Evolutionary conservation across 2,888 invertebrate genomes (phyloP).

Genomic region (Bhutanitis thaidina): DNA sequence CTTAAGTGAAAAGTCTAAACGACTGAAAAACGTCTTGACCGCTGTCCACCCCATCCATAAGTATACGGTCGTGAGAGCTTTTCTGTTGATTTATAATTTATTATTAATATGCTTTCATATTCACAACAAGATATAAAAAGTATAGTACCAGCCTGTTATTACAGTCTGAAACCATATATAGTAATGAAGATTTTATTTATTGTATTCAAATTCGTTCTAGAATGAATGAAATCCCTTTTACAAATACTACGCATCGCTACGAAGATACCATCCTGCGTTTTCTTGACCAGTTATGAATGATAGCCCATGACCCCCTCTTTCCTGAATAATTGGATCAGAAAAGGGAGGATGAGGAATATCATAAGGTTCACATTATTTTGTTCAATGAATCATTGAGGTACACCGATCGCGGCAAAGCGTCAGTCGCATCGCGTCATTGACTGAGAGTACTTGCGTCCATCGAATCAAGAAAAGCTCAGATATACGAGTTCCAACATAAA

Average conservation of each 20-base stretch:
- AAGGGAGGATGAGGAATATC: constrained; percentile 36
- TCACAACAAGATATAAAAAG: too few relatives aligned
- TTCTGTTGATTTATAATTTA: too few relatives aligned
- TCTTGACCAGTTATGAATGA: constrained; percentile 38
- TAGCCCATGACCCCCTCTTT: constrained; percentile 30
- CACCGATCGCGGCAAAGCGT: constrained; percentile 37
- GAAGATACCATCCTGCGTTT: constrained; percentile 31
- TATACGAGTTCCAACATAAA: constrained; percentile 34
- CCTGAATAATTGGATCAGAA: constrained; percentile 25
- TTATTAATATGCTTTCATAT: too few relatives aligned
- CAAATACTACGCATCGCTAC: constrained; percentile 42
- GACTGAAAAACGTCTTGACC: too few relatives aligned
- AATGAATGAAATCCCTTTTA: constrained; percentile 53
- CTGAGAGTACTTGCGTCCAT: constrained; percentile 49
- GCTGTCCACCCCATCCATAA: too few relatives aligned
- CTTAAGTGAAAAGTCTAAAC: too few relatives aligned
- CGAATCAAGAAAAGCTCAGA: constrained; percentile 31
- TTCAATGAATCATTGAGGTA: constrained; percentile 62
- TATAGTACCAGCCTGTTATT: too few relatives aligned
- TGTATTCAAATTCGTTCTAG: constrained; percentile 17
- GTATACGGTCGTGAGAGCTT: too few relatives aligned
- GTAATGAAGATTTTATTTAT: constrained; percentile 8
- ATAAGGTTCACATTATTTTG: constrained; percentile 32
- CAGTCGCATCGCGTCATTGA: constrained; percentile 59
- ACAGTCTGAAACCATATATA: neutral